Percentiles rank a stretch among this genome's conserved stretches.
phyloP scores from a whole-genome alignment of 1,140 invertebrate genomes.

The Zaprionus camerounensis region DNA sequence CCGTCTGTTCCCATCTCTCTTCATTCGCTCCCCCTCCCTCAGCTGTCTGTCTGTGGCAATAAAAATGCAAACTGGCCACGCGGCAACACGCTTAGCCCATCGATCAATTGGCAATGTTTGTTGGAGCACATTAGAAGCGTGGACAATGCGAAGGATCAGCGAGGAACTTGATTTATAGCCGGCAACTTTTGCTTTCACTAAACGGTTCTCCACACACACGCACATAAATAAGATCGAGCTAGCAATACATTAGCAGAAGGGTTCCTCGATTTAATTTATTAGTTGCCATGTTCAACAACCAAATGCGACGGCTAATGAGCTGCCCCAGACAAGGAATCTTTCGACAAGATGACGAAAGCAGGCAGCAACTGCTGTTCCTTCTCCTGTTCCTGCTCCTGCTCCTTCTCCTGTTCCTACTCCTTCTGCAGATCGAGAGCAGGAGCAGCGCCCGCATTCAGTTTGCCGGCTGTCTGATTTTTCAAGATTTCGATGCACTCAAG shows the following conservation, averaged over 20 bases:
- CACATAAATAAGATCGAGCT: slow-evolving; percentile 61
- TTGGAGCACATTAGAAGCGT: slow-evolving; percentile 35
- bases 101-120: slow-evolving; percentile 28
- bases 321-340: slow-evolving; percentile 5
- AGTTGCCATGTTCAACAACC: slow-evolving; percentile 33
- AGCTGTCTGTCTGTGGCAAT: slow-evolving; percentile 13
- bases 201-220: slow-evolving; percentile 10
- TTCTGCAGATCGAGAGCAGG: not conserved
- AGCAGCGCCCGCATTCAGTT: slow-evolving; percentile 51
- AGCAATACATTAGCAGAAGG: slow-evolving; percentile 44
- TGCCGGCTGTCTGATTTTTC: slow-evolving; percentile 71
- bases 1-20: not conserved
- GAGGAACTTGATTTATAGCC: slow-evolving; percentile 64
- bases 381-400: not conserved
- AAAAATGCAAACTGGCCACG: slow-evolving; percentile 29
- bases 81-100: slow-evolving; percentile 3
- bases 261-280: slow-evolving; percentile 29
- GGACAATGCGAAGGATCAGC: slow-evolving; percentile 8
- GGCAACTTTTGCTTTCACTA: slow-evolving; percentile 35
- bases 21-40: not conserved
- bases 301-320: slow-evolving; percentile 60
- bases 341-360: not conserved
- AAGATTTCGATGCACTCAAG: slow-evolving; percentile 54
- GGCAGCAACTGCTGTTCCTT: not conserved
- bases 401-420: not conserved